phyloP scores from a whole-genome alignment of 2,888 invertebrate genomes.

The Drosophila lacicola region DNA sequence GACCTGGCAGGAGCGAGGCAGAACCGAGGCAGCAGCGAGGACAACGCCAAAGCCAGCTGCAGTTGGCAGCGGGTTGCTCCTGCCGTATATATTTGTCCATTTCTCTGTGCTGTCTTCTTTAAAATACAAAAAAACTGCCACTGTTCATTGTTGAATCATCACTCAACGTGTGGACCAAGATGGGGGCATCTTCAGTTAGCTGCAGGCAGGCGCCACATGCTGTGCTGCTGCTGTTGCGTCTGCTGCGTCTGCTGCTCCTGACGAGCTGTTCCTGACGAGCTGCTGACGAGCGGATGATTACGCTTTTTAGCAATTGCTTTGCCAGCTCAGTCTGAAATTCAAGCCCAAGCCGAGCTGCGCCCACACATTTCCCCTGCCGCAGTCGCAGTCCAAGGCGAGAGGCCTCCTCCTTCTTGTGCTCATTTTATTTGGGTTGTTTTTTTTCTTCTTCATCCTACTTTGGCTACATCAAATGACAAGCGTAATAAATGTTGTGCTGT shows the following conservation, averaged over 20 bases:
- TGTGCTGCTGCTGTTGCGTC: conserved; percentile 23
- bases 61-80: conserved; percentile 32
- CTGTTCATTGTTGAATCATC: conserved; percentile 79
- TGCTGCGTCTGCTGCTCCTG: conserved; percentile 15
- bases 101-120: conserved; percentile 26
- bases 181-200: conserved; percentile 31
- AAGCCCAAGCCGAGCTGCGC: conserved; percentile 16
- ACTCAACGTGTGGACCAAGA: conserved; percentile 48
- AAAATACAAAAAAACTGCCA: conserved; percentile 57
- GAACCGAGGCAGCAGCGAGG: not conserved
- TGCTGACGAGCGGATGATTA: conserved; percentile 75
- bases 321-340: conserved; percentile 35
- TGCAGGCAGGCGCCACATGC: conserved; percentile 57
- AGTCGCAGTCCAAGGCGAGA: conserved; percentile 21
- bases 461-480: conserved; percentile 76
- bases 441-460: conserved; percentile 19
- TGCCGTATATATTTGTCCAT: conserved; percentile 34
- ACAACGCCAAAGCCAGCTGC: conserved; percentile 36
- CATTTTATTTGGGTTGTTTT: conserved; percentile 45
- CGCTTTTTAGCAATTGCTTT: conserved; percentile 71
- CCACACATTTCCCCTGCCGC: not conserved
- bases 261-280: conserved; percentile 60
- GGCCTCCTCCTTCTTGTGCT: conserved; percentile 36
- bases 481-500: conserved; percentile 82
- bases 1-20: conserved; percentile 1